Base-by-base conservation (phyloP, 2,888 invertebrate genomes). In the Drosophila conformis region DNA sequence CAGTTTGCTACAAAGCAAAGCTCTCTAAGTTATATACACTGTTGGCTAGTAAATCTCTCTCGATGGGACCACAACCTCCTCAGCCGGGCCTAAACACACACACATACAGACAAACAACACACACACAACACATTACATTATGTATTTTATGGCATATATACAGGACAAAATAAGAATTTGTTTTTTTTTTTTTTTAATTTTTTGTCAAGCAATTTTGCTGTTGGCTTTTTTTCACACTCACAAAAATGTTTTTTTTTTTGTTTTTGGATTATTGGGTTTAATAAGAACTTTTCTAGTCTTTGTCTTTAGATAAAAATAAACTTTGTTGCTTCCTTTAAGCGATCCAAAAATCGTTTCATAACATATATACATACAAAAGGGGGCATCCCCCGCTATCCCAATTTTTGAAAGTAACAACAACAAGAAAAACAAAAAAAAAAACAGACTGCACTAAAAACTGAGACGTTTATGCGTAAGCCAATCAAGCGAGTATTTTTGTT, bases 401-500 rank as follows among this genome's bases (percentile, higher is more conserved):
- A 53, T 54, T 65, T 65, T 67, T 21, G 15, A 53, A 46, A 76
- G 58, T 51, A 70, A 21, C 59, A 52, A 46, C 21, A 42, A 42
- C 10, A 35, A 62, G 15, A 58, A 38, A 18, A 70, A 21, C 59
- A 52, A 46, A 42, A 54, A n/a, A 71, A 13, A 72, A 46, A 33
- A 65, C 57, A 78, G 74, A 81, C 78, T 78, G 78, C 80, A 76
- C 62, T 64, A 27, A 67, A 61, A 29, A 57, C 42, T 75, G 58
- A 69, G 52, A 80, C 75, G 73, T 78, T 83, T 71, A 83, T 77
- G 75, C 89, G 73, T 82, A 78, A 78, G 65, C 82, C 78, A 82
- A 82, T 82, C 81, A 82, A 80, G 66, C 71, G 69, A 83, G 64
- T 69, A 69, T 82, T 69, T 78, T 68, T 80, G 73, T 73, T 79